Percentiles rank a stretch among this genome's conserved stretches.
Evolutionary conservation across 2,797 vertebrate species (phyloP).

Genomic region (Crocodylus rhombifer): DNA sequence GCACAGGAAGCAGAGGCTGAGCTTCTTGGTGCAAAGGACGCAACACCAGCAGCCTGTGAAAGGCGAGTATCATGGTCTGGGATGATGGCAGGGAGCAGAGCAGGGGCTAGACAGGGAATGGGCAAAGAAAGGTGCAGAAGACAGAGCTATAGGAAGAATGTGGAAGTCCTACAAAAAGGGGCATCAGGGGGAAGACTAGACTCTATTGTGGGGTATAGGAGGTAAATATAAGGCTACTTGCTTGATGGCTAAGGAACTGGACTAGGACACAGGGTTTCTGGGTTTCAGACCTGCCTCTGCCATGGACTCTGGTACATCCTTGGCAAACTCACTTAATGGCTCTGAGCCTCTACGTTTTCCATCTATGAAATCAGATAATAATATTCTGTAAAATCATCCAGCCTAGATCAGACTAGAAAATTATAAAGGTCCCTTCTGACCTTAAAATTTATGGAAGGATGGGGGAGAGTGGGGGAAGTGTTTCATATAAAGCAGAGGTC

Average conservation of each 20-base stretch:
- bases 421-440: background rate
- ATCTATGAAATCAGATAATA: background rate
- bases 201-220: fast-evolving
- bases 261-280: background rate
- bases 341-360: background rate
- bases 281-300: background rate
- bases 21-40: background rate
- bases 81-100: background rate
- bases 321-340: background rate
- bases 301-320: background rate
- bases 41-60: background rate
- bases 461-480: background rate
- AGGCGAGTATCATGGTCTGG: background rate
- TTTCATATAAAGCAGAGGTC: background rate
- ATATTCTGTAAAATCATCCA: background rate
- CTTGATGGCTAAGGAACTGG: background rate
- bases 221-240: background rate
- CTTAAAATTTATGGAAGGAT: background rate
- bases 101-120: background rate
- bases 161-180: background rate
- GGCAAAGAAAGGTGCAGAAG: background rate
- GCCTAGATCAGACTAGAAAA: background rate
- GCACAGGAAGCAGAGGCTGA: background rate
- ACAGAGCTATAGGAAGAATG: background rate
- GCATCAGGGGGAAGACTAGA: background rate